phyloP scores from a whole-genome alignment of 2,113 vertebrate species.

The Lipotes vexillifer region DNA sequence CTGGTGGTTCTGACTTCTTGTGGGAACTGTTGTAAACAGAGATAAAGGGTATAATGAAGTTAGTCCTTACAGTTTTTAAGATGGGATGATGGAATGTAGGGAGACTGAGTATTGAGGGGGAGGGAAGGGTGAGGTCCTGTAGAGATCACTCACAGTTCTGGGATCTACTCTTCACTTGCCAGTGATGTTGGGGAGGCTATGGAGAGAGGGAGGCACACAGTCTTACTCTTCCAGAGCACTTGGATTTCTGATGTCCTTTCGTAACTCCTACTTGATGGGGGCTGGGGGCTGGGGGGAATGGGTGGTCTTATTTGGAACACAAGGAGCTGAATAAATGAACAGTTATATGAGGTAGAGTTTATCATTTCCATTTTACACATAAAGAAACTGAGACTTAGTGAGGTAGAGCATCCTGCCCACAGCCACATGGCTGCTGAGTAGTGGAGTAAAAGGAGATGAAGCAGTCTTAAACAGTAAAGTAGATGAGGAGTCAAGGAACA shows the following conservation, averaged over 20 bases:
- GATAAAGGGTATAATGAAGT: background rate
- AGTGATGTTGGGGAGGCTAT: background rate
- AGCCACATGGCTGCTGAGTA: background rate
- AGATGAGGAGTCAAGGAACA: background rate
- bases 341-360: background rate
- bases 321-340: background rate
- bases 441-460: background rate
- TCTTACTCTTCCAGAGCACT: background rate
- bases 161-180: background rate
- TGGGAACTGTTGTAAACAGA: background rate
- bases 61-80: background rate
- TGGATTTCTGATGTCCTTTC: background rate
- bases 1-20: background rate
- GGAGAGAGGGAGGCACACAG: background rate
- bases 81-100: background rate
- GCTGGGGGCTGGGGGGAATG: background rate
- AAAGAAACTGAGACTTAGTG: background rate
- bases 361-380: background rate
- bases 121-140: background rate
- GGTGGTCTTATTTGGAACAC: background rate
- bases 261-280: background rate
- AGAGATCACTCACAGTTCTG: background rate
- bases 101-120: background rate
- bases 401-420: background rate
- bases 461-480: background rate